Evolutionary conservation across 2,113 vertebrate species (phyloP).

Genomic region (Pelodiscus sinensis): DNA sequence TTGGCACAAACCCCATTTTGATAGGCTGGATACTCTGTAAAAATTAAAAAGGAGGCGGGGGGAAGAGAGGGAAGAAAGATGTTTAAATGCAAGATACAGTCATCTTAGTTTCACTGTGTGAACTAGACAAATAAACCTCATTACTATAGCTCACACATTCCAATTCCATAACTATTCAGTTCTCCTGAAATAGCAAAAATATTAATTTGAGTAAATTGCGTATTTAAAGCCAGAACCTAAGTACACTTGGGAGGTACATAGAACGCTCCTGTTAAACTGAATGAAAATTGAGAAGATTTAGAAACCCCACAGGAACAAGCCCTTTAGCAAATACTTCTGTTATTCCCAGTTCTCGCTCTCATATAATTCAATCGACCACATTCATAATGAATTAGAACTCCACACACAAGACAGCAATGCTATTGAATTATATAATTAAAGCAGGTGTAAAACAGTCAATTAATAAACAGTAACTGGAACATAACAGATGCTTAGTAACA

Average conservation of each 20-base stretch:
- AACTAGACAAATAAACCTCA: background rate
- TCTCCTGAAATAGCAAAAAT: slow-evolving; percentile 14
- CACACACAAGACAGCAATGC: background rate
- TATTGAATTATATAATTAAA: background rate
- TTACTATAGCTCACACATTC: background rate
- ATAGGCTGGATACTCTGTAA: slow-evolving; percentile 25
- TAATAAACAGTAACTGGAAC: background rate
- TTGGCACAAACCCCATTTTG: slow-evolving; percentile 36
- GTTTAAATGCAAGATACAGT: slow-evolving; percentile 24
- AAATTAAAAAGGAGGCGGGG: background rate
- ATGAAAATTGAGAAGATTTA: background rate
- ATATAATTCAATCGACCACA: background rate
- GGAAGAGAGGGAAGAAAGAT: background rate
- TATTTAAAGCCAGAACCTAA: background rate
- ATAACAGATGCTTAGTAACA: background rate
- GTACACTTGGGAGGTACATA: background rate
- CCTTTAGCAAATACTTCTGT: background rate
- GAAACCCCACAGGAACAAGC: background rate
- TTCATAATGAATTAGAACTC: background rate
- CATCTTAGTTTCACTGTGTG: background rate
- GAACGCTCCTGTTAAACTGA: background rate
- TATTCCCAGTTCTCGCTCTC: background rate
- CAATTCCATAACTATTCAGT: background rate
- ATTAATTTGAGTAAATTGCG: background rate
- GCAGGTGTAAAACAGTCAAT: background rate